Conservation (phyloP, 2,113 vertebrate species). For the Myocastor coypus region DNA sequence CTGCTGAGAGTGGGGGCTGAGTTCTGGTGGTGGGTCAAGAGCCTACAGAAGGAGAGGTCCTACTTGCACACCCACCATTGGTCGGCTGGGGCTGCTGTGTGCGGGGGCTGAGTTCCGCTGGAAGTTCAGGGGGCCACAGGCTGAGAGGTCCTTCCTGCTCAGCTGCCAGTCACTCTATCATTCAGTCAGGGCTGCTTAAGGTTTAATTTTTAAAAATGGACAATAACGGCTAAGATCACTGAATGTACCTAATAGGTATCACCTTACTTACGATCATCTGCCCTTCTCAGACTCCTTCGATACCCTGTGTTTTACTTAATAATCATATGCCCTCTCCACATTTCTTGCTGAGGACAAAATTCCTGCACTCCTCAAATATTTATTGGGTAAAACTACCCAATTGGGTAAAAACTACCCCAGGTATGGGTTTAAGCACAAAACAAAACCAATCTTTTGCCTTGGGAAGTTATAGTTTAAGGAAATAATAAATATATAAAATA, state of each 20-base stretch:
- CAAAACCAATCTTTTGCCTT: slow-evolving; percentile 24
- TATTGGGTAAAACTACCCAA: too few relatives aligned
- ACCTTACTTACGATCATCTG: background rate
- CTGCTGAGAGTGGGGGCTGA: too few relatives aligned
- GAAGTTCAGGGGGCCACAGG: too few relatives aligned
- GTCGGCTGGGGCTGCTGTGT: too few relatives aligned
- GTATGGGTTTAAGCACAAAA: background rate
- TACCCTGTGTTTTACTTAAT: background rate
- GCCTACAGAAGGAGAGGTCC: too few relatives aligned
- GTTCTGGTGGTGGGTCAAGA: too few relatives aligned
- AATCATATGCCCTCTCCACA: background rate
- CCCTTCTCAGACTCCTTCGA: background rate
- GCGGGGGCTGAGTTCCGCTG: too few relatives aligned
- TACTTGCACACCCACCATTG: too few relatives aligned
- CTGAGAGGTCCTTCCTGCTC: too few relatives aligned
- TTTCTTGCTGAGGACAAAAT: background rate
- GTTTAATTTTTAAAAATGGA: slow-evolving; percentile 6
- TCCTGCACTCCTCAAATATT: slow-evolving; percentile 30
- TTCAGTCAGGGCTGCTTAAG: background rate
- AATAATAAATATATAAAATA: slow-evolving; percentile 28
- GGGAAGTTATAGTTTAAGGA: slow-evolving; percentile 7
- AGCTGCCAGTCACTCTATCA: too few relatives aligned
- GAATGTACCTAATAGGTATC: background rate
- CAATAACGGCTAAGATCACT: background rate
- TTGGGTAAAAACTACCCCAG: background rate